Evolutionary conservation across 2,888 invertebrate species (phyloP), one percentile per base, ranked within the genome.

Genomic region (Acronicta aceris): DNA sequence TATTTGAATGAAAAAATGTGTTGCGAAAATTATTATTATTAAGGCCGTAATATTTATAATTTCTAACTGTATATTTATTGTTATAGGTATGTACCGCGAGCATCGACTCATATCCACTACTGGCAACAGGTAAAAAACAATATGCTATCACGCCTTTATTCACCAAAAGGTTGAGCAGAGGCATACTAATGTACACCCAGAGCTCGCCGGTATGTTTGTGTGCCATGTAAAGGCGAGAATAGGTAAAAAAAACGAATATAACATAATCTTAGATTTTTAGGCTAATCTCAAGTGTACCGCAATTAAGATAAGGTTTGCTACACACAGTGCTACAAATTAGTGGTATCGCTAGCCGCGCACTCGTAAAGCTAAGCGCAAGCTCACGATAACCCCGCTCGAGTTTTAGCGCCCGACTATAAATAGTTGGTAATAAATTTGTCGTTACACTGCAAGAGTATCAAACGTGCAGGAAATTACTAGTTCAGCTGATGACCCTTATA

Each of bases 341-440:
- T 67, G 40, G 52, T 69, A 72, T 70, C 69, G 65, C 70, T 53
- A 72, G 66, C 58, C 58, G 48, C 49, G 66, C 64, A 71, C 69
- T 73, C 59, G 61, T 78, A 77, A 81, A 79, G 73, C 66, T 74
- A 64, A 56, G 68, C 71, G 54, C 74, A 75, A 59, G 67, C 67
- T 68, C 69, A 63, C 65, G 78, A 82, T 82, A 82, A 78, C 76
- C 68, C 52, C 15, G 42, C 54, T 64, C 30, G 53, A 71, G 61
- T 71, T 81, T 78, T 75, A 76, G 72, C 74, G 68, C 72, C 75
- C 58, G 73, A 80, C 82, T 83, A 85, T 84, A 86, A 87, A 86
- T 85, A 82, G 81, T 66, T 49, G 54, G 81, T 72, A 84, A 85
- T 89, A 89, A 89, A 89, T 86, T 78, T 82, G 84, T 87, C 87